Evolutionary conservation across 2,113 vertebrate genomes (phyloP).

Genomic region (Scytalopus superciliaris): DNA sequence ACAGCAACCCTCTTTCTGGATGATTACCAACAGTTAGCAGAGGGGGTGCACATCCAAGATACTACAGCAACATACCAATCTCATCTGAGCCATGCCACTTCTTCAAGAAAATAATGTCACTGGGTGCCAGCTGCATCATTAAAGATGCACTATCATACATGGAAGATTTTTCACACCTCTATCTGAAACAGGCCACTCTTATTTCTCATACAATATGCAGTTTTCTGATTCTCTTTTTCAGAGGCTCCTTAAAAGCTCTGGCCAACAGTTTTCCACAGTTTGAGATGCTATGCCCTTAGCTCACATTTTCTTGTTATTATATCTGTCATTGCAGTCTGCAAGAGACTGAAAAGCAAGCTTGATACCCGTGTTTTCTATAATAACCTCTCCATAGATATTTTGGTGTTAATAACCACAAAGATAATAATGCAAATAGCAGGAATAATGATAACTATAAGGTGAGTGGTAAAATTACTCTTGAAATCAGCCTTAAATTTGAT

Average conservation of each 20-base stretch:
- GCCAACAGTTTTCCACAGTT: background rate
- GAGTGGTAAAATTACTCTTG: constrained; percentile 31
- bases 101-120: background rate
- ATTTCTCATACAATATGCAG: background rate
- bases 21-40: background rate
- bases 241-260: background rate
- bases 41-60: background rate
- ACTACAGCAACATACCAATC: background rate
- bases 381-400: background rate
- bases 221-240: background rate
- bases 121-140: background rate
- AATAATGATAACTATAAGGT: constrained; percentile 4
- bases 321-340: background rate
- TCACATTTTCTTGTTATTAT: background rate
- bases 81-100: background rate
- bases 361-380: background rate
- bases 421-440: background rate
- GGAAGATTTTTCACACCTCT: background rate
- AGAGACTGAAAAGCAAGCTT: background rate
- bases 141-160: background rate
- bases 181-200: background rate
- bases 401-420: background rate
- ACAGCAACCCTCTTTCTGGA: background rate
- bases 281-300: background rate
- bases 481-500: constrained; percentile 42